Percentiles rank a stretch among this genome's conserved stretches.
Conservation (phyloP, 2,888 invertebrate genomes). For the Diplolepis rosae region DNA sequence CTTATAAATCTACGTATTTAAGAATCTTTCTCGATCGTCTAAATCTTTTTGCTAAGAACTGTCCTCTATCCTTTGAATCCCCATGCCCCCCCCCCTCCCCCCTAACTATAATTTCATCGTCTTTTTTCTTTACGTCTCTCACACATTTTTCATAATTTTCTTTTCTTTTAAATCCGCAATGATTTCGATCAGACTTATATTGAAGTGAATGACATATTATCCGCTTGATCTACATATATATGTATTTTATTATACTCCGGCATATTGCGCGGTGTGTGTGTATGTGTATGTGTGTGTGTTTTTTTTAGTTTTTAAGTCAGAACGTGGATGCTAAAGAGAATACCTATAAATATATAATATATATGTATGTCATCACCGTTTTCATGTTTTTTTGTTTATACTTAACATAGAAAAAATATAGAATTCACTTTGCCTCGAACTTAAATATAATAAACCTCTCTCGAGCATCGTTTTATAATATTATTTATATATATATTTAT, state of each 20-base stretch:
- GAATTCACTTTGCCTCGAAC: conserved; percentile 71
- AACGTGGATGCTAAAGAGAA: conserved; percentile 69
- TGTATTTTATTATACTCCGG: conserved; percentile 31
- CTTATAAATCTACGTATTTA: conserved; percentile 58
- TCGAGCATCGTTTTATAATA: conserved; percentile 56
- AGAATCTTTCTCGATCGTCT: conserved; percentile 50
- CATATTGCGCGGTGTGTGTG: conserved; percentile 25
- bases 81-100: neutral
- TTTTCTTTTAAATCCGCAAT: conserved; percentile 18
- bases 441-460: conserved; percentile 70
- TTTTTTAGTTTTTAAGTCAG: conserved; percentile 55
- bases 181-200: conserved; percentile 64
- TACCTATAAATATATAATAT: conserved; percentile 69
- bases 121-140: conserved; percentile 2
- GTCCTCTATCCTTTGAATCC: conserved; percentile 35
- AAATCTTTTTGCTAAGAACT: conserved; percentile 46
- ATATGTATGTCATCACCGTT: conserved; percentile 59
- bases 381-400: conserved; percentile 61
- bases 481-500: conserved; percentile 46
- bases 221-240: conserved; percentile 60
- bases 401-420: conserved; percentile 74
- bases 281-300: no score
- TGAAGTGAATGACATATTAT: conserved; percentile 65
- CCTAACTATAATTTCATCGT: conserved; percentile 33
- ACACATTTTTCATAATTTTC: conserved; percentile 5